Conservation (phyloP, 2,113 vertebrate species). For the Hypocryptadius cinnamomeus region DNA sequence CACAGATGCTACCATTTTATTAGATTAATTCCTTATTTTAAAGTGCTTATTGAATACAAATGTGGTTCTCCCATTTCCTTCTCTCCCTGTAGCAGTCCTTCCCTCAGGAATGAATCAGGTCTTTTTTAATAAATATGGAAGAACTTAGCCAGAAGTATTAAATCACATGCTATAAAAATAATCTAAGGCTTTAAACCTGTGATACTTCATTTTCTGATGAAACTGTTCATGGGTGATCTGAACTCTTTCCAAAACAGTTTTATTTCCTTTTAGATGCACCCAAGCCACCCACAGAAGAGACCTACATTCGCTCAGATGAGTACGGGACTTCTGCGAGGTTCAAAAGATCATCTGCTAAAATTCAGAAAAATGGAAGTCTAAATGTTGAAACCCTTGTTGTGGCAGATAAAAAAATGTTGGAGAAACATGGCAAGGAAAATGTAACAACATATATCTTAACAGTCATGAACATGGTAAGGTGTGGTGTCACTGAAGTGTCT, state of each 20-base stretch:
- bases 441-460: constrained; percentile 95
- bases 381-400: constrained; percentile 97
- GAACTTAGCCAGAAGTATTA: constrained; percentile 1
- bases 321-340: constrained; percentile 72
- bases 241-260: constrained; percentile 60
- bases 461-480: constrained; percentile 96
- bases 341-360: constrained; percentile 82
- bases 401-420: constrained; percentile 94
- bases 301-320: constrained; percentile 79
- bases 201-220: not conserved
- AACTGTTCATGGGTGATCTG: constrained; percentile 9
- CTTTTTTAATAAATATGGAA: constrained; percentile 1
- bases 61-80: constrained; percentile 13
- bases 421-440: constrained; percentile 90
- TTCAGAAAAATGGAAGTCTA: constrained; percentile 78
- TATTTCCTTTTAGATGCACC: constrained; percentile 78
- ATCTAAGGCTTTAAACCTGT: not conserved
- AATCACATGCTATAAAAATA: constrained; percentile 42
- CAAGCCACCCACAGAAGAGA: constrained; percentile 77
- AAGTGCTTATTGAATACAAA: not conserved
- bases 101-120: not conserved
- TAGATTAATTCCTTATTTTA: constrained; percentile 18
- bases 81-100: not conserved
- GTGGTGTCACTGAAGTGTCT: not conserved
- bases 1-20: constrained; percentile 26